Base-by-base conservation (phyloP, 2,888 invertebrate species). In the Drosophila quinaria region DNA sequence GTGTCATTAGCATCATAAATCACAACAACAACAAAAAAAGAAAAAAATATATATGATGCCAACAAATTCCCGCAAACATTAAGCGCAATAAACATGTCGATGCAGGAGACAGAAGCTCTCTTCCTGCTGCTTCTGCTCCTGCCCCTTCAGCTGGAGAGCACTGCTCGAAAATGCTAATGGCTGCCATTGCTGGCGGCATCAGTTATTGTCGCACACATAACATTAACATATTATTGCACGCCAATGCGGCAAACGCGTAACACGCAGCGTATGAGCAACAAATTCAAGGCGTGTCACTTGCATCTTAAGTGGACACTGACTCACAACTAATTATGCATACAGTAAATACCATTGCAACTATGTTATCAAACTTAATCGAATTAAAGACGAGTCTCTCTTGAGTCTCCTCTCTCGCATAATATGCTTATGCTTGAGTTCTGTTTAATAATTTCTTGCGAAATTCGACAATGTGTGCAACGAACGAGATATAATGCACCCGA, bases 161-260 rank as follows among this genome's bases (percentile, higher is more conserved):
- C 67, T 75, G 68, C 70, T 72, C 65, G 72, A 66, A 81, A 85
- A 83, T 89, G 90, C 89, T 89, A 89, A 89, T 90, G 89, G 70
- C 60, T 71, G 75, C 49, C 74, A 62, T 54, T 66, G 66, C 61
- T 47, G 70, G 68, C 68, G 71, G 71, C 71, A 70, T 75, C 72
- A 70, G 73, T 78, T 83, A 79, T 75, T 89, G 81, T 81, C 86
- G 73, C 90, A 46, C 56, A 91, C 90, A 90, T 80, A 80, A 87
- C 89, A 91, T 91, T 91, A 91, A 90, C 91, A 91, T 91, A 89
- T 90, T 91, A 91, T 90, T 91, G 90, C 91, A 86, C 47, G 87
- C 82, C 66, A 69, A 54, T 56, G 49, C 42, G 61, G 37, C 60
- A 66, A 56, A 55, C 59, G 56, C 62, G 65, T 56, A 59, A 44